Conservation (phyloP, 2,797 vertebrate genomes). For the Sphenodon punctatus region DNA sequence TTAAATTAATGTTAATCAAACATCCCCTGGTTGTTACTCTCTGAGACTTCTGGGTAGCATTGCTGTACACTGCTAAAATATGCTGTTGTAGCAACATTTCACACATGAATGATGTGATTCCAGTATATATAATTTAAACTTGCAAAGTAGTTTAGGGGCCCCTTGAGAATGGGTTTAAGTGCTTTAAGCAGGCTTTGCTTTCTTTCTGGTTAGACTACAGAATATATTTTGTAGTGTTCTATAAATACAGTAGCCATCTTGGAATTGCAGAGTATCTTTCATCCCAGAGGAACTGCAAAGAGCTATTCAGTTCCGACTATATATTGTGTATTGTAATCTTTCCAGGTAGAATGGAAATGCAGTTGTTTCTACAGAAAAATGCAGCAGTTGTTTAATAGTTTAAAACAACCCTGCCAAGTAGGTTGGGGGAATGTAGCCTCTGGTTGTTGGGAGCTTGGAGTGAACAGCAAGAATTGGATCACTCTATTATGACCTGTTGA, state of each 20-base stretch:
- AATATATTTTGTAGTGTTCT: conserved; percentile 49
- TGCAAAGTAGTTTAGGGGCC: conserved; percentile 33
- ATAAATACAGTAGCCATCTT: conserved; percentile 61
- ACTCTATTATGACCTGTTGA: too few species aligned
- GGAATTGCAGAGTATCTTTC: conserved; percentile 42
- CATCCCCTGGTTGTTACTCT: conserved; percentile 13
- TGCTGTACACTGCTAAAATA: not conserved
- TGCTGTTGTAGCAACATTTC: conserved; percentile 14
- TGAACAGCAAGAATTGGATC: too few species aligned
- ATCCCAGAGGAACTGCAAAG: conserved; percentile 31
- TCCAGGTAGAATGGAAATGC: conserved; percentile 25
- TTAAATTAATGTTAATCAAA: not conserved
- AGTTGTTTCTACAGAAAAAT: conserved; percentile 33
- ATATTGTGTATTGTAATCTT: not conserved
- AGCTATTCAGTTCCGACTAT: conserved; percentile 18
- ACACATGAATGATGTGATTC: conserved; percentile 33
- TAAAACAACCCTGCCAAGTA: too few species aligned
- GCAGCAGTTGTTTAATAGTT: not conserved
- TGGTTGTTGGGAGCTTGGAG: too few species aligned
- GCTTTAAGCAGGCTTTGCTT: conserved; percentile 56
- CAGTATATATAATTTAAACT: not conserved
- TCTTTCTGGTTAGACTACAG: conserved; percentile 48
- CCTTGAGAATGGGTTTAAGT: conserved; percentile 49
- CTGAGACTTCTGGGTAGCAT: not conserved
- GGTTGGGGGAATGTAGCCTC: too few species aligned